Percentiles rank a stretch among this genome's conserved stretches.
Conservation (phyloP, 2,113 vertebrate species). For the Chamaetylas fuelleborni region DNA sequence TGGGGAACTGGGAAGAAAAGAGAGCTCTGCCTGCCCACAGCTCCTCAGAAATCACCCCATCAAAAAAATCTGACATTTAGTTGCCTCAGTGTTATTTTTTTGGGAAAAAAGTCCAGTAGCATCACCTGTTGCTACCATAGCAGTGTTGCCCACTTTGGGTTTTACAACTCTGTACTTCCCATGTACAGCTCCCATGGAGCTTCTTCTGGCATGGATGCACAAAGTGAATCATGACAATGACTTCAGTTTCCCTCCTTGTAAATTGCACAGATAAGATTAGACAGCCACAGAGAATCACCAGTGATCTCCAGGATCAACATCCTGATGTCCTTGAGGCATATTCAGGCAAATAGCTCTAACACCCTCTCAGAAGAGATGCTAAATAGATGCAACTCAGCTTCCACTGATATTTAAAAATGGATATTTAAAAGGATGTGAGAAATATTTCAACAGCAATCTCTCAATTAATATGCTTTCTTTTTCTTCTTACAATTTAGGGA, state of each 20-base stretch:
- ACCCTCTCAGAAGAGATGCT: background rate
- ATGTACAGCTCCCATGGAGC: background rate
- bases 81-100: background rate
- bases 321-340: background rate
- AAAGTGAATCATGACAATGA: background rate
- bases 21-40: background rate
- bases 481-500: conserved; percentile 75
- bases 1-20: background rate
- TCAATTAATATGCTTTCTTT: background rate
- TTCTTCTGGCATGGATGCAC: background rate
- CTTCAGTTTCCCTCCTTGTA: background rate
- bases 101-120: background rate
- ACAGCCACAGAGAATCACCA: background rate
- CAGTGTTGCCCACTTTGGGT: background rate
- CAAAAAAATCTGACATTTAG: background rate
- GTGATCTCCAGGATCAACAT: background rate
- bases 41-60: background rate
- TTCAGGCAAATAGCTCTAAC: background rate
- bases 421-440: background rate
- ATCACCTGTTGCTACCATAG: background rate
- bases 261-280: background rate
- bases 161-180: background rate
- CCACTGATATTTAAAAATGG: too few species aligned
- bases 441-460: background rate
- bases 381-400: background rate